Evolutionary conservation across 2,888 invertebrate species (phyloP).

Genomic region (Drosophila quinaria): DNA sequence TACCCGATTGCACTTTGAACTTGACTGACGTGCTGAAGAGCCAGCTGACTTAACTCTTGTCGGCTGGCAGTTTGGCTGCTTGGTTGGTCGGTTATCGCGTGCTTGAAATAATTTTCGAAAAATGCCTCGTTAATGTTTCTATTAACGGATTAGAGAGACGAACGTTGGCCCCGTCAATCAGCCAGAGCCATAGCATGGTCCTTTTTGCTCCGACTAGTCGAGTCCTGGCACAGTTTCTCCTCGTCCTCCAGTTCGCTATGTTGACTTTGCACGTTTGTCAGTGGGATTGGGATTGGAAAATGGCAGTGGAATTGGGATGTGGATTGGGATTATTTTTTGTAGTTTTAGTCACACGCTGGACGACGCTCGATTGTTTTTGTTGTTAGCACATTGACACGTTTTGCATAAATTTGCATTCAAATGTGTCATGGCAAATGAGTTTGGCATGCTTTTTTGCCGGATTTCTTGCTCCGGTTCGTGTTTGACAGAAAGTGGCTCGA

Average conservation of each 20-base stretch:
- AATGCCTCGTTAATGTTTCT: constrained; percentile 84
- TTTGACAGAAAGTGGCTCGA: constrained; percentile 42
- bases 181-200: constrained; percentile 25
- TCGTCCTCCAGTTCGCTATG: constrained; percentile 7
- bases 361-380: constrained; percentile 57
- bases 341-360: constrained; percentile 58
- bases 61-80: constrained; percentile 14
- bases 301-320: constrained; percentile 1
- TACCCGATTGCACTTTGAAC: constrained; percentile 71
- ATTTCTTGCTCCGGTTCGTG: constrained; percentile 22
- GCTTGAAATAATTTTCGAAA: constrained; percentile 80
- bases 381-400: constrained; percentile 83
- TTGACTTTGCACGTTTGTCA: constrained; percentile 45
- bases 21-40: constrained; percentile 76
- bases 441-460: constrained; percentile 20
- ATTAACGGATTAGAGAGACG: constrained; percentile 81
- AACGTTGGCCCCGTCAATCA: constrained; percentile 66
- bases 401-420: constrained; percentile 82
- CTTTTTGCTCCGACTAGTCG: constrained; percentile 8
- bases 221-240: constrained; percentile 29
- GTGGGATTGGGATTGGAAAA: neutral
- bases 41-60: constrained; percentile 50
- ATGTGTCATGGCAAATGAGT: constrained; percentile 55
- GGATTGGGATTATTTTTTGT: constrained; percentile 12
- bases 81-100: constrained; percentile 69